Evolutionary conservation across 2,113 vertebrate species (phyloP), one percentile per base, ranked within the genome.

Genomic region (Pygathrix nemaeus): DNA sequence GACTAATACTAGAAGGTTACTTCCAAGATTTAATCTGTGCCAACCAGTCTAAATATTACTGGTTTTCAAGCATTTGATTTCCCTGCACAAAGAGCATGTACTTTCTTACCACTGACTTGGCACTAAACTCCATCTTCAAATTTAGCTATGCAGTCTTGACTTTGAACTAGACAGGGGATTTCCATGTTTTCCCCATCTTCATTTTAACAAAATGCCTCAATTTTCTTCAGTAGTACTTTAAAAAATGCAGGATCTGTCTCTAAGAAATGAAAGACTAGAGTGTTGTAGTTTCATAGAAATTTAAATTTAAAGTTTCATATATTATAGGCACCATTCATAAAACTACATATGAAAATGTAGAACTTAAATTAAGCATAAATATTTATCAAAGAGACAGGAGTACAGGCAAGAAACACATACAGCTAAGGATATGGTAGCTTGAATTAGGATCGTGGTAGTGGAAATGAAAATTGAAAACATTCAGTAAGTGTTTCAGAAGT

Each of bases 101-200:
- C 11, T 52, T 90, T 90, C 75, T 68, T 97, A 99, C 99, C 99
- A 97, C 95, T 98, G 88, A 99, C 98, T 95, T 98, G 99, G 94
- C 98, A 99, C 99, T 99, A 99, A 79, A 97, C 73, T 50, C 98
- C 97, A 97, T 99, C 98, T 18, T 99, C 93, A 83, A 98, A 99
- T 75, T 97, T 97, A 57, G 99, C 98, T 38, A 99, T 93, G 38
- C 98, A 99, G 23, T 98, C 97, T 96, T 99, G 99, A 80, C 98
- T 99, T 50, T 99, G 96, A 93, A 98, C 73, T 25, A 99, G 99
- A 85, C 96, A 98, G 97, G 97, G 95, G 75, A 99, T 95, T 94
- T 96, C 95, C 32, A 98, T 95, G 87, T 98, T 95, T 20, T 93
- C 97, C 38, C 16, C 27, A 50, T 50, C 32, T 73, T 96, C 66